Evolutionary conservation across 2,113 vertebrate species (phyloP).

Genomic region (Fulica atra): DNA sequence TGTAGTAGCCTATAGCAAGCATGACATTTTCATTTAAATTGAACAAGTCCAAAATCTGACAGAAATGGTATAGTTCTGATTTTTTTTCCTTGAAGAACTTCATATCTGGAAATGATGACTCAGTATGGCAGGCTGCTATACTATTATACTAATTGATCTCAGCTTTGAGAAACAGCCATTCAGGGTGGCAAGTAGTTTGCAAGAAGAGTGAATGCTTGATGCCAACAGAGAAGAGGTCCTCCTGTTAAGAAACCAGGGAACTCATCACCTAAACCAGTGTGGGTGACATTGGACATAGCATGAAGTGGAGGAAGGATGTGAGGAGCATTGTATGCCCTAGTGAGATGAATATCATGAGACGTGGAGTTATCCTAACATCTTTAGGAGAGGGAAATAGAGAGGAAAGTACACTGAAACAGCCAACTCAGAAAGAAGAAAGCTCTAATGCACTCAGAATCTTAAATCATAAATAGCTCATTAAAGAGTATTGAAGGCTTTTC

Average conservation of each 20-base stretch:
- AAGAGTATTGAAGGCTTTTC: neutral
- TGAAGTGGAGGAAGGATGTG: neutral
- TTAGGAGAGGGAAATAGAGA: neutral
- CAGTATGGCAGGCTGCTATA: neutral
- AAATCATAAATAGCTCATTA: neutral
- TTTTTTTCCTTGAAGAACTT: neutral
- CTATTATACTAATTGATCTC: neutral
- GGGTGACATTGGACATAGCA: neutral
- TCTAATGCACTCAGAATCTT: neutral
- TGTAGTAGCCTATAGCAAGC: neutral
- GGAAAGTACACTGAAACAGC: neutral
- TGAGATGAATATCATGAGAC: neutral
- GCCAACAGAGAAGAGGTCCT: neutral
- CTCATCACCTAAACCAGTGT: neutral
- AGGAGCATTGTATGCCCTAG: neutral
- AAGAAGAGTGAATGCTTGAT: neutral
- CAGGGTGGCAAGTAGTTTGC: neutral
- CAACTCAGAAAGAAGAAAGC: neutral
- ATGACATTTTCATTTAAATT: neutral
- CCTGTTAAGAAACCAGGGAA: neutral
- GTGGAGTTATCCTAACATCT: neutral
- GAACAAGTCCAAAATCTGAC: neutral
- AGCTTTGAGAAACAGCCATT: neutral
- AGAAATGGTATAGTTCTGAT: neutral
- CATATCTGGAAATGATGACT: neutral